Conservation (phyloP, 2,113 vertebrate genomes). For the Pimephales promelas region DNA sequence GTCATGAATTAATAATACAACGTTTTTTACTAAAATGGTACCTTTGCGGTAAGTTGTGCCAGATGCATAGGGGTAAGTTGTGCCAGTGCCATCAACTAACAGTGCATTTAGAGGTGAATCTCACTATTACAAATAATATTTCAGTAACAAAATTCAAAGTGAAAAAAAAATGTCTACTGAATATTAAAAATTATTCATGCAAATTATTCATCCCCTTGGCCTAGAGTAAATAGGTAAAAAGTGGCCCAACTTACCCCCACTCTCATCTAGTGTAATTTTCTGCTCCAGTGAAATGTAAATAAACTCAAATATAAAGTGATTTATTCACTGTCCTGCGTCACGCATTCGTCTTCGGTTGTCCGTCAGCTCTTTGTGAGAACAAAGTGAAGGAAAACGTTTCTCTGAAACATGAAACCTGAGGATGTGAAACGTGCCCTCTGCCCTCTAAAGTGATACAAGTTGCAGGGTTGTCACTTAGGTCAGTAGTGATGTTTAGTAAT, state of each 20-base stretch:
- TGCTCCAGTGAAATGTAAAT: neutral
- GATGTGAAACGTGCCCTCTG: conserved; percentile 60
- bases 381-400: conserved; percentile 62
- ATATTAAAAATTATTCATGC: neutral
- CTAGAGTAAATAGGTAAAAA: neutral
- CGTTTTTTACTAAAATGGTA: neutral
- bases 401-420: conserved; percentile 66
- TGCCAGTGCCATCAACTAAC: no score
- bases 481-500: conserved; percentile 51
- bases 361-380: conserved; percentile 60
- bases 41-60: neutral
- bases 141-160: neutral
- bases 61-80: no score
- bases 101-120: no score
- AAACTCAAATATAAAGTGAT: neutral
- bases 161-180: neutral
- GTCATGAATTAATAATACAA: neutral
- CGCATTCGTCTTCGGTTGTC: conserved; percentile 42
- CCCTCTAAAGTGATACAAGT: conserved; percentile 69
- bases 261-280: neutral
- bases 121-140: neutral
- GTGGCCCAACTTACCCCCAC: neutral
- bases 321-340: neutral
- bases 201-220: no score
- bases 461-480: conserved; percentile 64